Base-by-base conservation (phyloP, 2,797 vertebrate species). In the Catamblyrhynchus diadema region DNA sequence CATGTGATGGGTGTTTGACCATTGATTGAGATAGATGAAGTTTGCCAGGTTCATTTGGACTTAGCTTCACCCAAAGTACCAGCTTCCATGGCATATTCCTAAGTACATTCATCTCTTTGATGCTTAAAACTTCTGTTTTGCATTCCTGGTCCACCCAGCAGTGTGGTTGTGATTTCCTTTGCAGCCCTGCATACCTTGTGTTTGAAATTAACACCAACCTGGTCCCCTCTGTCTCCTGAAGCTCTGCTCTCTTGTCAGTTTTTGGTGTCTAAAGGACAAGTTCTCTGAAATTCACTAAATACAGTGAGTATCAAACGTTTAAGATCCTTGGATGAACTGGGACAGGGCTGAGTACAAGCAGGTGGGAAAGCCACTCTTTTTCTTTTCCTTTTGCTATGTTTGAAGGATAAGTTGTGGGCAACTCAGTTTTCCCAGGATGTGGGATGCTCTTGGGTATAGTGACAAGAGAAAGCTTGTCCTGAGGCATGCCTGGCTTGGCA, bases 271-370 rank as follows among this genome's bases (percentile, higher is more conserved):
- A 32, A 35, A 56, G 51, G 9, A 48, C 3, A 8, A 8, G 8
- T 59, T 5, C 19, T 50, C 25, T 86, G 66, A 75, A 65, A 67
- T 61, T 12, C 24, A 53, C 4, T 32, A 64, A 25, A 23, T 64
- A 4, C 6, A 57, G 7, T 19, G 32, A 11, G 19, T 25, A 12
- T 57, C 14, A 41, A 28, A 18, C 0, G 0, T 45, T 30, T 51
- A 9, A 47, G 28, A 45, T 48, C 24, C 41, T 56, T 60, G 44
- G 8, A 24, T 79, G 42, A 78, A 21, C 22, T 90, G 35, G n/a
- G 27, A 30, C 6, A 23, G 42, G 11, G 12, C 25, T 70, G 14
- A 54, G 30, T 32, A 57, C 32, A 51, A 11, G 10, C 23, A 3
- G 2, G 11, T 6, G 14, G 15, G 45, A 72, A 32, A n/a, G 24